Conservation (phyloP, 2,113 vertebrate species). For the Equus quagga region DNA sequence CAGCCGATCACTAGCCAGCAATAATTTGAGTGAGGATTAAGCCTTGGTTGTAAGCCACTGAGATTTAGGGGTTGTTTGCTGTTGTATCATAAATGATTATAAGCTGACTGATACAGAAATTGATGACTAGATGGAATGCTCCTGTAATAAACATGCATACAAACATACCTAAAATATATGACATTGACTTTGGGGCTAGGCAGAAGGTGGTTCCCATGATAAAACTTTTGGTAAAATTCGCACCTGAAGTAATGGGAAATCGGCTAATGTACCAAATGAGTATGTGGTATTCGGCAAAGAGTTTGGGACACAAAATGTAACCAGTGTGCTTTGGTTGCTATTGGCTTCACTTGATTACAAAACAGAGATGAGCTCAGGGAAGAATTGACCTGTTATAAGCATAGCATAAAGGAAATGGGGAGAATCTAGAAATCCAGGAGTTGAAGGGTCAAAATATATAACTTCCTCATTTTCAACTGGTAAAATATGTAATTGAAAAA, state of each 20-base stretch:
- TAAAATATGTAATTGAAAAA: conserved; percentile 31
- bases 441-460: not conserved
- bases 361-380: conserved; percentile 11
- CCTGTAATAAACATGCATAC: not conserved
- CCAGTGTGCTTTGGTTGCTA: not conserved
- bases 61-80: conserved; percentile 6
- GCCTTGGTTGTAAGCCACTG: not conserved
- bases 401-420: not conserved
- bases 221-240: not conserved
- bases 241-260: not conserved
- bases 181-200: not conserved
- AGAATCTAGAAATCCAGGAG: not conserved
- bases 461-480: not conserved
- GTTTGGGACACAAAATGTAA: conserved; percentile 7
- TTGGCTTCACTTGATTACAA: conserved; percentile 7
- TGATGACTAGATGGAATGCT: not conserved
- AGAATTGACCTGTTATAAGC: not conserved
- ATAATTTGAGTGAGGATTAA: not conserved
- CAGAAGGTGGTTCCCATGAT: not conserved
- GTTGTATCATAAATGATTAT: not conserved
- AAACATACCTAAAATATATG: not conserved
- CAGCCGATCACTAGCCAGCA: not conserved
- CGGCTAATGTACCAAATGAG: not conserved
- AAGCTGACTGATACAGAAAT: not conserved
- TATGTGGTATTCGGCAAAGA: not conserved